Evolutionary conservation across 53 echinoderm and acorn worm species (phyloP), one percentile per base, ranked within the genome.

Genomic region (Echinarachnius parma): DNA sequence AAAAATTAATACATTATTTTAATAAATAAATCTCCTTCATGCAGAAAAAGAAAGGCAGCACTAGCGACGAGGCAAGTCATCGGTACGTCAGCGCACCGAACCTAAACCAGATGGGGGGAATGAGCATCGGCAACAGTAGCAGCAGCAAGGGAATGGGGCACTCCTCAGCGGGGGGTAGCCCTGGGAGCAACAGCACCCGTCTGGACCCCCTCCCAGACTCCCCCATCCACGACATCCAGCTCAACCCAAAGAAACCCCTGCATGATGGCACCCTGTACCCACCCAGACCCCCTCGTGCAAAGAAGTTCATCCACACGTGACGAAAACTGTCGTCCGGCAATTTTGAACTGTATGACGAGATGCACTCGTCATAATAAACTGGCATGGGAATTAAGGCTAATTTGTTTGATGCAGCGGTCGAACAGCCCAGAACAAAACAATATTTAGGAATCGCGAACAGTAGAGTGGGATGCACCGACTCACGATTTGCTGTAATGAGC

Each of bases 171-270:
- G 33, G 48, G 9, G 77, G 70, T n/a, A 64, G 63, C 27, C 82
- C 76, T 49, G 52, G 75, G 0, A 75, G 74, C 42, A 76, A 60
- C 65, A 88, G 82, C 65, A 64, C 84, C 52, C 60, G 84, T 30
- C 79, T 90, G 1, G 84, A 86, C 34, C 95, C 95, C 9, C 82
- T 94, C 13, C 89, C 89, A 7, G 87, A 90, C 69, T 94, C 95
- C 7, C 95, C 95, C 37, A 82, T 90, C 48, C 95, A 94, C 34
- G 95, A 94, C 76, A 75, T 89, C 49, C 81, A 88, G 21, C 82
- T 94, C 32, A 94, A 94, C 53, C 95, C 95, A 2, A 95, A 95
- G 79, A 90, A 77, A 63, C 95, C 95, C 2, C 75, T 95, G 3
- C 77, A 82, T 49, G 86, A 84, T 36, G 77, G 48, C 13, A 23